Conservation (phyloP, 2,888 invertebrate species). For the Ernsta delagoae region DNA sequence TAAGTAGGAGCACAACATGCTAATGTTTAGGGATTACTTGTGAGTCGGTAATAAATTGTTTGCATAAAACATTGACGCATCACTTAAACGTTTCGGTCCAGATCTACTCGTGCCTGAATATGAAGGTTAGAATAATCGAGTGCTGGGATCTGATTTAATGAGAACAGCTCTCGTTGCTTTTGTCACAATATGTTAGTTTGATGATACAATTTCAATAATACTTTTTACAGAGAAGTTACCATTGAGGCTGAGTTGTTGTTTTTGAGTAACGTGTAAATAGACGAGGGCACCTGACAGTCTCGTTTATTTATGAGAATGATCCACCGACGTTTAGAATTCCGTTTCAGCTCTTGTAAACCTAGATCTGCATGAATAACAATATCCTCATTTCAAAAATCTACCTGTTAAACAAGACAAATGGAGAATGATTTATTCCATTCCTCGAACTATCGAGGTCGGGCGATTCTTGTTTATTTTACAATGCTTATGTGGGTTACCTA, state of each 20-base stretch:
- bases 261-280: constrained; percentile 48
- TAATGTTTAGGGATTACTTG: constrained; percentile 52
- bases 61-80: constrained; percentile 30
- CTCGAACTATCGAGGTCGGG: constrained; percentile 67
- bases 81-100: constrained; percentile 11
- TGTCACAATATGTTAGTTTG: not conserved
- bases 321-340: constrained; percentile 67
- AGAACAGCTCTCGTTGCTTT: not conserved
- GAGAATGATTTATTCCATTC: constrained; percentile 73
- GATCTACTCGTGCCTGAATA: constrained; percentile 12
- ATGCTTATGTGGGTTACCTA: constrained; percentile 68
- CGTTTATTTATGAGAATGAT: constrained; percentile 74
- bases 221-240: constrained; percentile 18
- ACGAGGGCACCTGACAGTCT: constrained; percentile 50
- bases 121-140: constrained; percentile 29
- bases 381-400: constrained; percentile 75
- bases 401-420: constrained; percentile 76
- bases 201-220: not conserved
- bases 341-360: constrained; percentile 79
- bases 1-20: constrained; percentile 57
- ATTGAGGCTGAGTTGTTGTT: constrained; percentile 47
- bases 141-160: constrained; percentile 20
- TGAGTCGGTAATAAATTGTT: constrained; percentile 44
- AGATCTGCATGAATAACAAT: constrained; percentile 80
- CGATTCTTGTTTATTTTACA: constrained; percentile 63